Conservation (phyloP, 2,113 vertebrate species). For the Vulpes ferrilata region DNA sequence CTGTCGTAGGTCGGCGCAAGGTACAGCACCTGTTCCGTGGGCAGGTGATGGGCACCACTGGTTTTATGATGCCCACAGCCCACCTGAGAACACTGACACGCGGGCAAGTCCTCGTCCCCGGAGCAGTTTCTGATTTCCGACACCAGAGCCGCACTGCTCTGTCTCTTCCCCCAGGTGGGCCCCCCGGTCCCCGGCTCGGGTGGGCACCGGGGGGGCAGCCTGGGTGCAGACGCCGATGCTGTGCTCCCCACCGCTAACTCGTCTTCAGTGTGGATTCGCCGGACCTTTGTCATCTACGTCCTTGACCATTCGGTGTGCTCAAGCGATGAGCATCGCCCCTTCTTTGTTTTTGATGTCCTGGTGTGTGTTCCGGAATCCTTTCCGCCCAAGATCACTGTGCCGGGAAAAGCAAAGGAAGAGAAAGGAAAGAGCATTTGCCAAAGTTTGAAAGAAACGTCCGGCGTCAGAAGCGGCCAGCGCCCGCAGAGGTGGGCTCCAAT, state of each 20-base stretch:
- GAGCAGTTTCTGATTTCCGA: neutral
- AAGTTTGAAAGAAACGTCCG: neutral
- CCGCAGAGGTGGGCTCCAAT: accelerated
- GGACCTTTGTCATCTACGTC: neutral
- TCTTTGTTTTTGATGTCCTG: neutral
- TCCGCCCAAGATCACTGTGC: neutral
- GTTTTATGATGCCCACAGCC: too few relatives aligned
- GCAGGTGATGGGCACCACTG: accelerated
- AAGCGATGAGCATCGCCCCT: neutral
- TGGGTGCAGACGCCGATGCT: accelerated
- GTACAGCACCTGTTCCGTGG: neutral
- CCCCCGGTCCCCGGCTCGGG: neutral
- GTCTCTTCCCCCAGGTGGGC: neutral
- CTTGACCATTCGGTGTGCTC: neutral
- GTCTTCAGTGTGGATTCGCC: too few relatives aligned
- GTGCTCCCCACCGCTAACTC: neutral
- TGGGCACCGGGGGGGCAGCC: accelerated
- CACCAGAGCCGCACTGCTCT: accelerated
- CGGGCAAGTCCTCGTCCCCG: accelerated
- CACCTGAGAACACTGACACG: neutral
- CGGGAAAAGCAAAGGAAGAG: neutral
- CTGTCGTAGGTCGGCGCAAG: neutral
- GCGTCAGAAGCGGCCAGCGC: accelerated
- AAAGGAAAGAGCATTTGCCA: neutral
- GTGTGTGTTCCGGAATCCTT: neutral